Evolutionary conservation across 2,113 vertebrate genomes (phyloP).

Genomic region (Corythaeola cristata): DNA sequence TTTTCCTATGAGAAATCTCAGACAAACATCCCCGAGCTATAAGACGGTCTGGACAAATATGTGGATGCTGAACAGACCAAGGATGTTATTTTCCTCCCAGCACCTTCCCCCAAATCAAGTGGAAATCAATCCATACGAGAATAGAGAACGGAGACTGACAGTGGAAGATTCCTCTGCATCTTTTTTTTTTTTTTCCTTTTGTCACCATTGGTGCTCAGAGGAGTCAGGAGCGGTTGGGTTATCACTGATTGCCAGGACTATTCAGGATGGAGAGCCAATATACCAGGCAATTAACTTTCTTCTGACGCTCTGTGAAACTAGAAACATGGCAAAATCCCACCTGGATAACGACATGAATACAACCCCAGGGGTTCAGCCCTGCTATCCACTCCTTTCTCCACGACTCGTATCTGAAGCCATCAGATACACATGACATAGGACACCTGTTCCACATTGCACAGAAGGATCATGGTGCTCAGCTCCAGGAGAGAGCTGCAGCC

Average conservation of each 20-base stretch:
- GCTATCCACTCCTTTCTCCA: neutral
- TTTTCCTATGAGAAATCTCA: neutral
- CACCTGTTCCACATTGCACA: neutral
- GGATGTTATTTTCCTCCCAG: neutral
- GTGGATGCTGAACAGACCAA: neutral
- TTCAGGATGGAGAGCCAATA: neutral
- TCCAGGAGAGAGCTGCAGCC: neutral
- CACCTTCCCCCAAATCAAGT: neutral
- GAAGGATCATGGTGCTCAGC: neutral
- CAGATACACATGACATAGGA: neutral
- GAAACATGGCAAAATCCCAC: neutral
- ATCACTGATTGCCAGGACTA: neutral
- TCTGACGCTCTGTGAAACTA: neutral
- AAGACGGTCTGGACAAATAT: neutral
- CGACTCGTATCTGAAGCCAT: neutral
- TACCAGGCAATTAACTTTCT: neutral
- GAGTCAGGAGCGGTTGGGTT: neutral
- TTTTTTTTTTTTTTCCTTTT: neutral
- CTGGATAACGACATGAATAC: neutral
- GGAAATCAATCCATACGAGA: neutral
- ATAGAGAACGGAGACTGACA: neutral
- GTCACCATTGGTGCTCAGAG: neutral
- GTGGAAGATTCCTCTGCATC: neutral
- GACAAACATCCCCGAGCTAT: neutral
- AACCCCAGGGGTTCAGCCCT: neutral